phyloP scores from a whole-genome alignment of 2,888 invertebrate species.

The Physocephala rufipes region DNA sequence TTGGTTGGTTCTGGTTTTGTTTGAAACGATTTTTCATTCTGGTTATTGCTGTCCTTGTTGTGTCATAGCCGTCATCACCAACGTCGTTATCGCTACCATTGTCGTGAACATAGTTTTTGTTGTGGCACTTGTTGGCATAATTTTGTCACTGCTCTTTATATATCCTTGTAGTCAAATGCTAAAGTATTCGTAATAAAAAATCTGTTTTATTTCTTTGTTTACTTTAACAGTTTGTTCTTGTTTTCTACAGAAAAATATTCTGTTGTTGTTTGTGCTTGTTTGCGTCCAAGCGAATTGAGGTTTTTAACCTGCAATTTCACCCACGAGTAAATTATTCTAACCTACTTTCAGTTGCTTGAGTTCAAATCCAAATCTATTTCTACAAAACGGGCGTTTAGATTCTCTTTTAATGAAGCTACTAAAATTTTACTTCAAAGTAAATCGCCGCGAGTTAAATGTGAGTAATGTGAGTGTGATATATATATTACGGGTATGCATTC shows the following conservation, averaged over 20 bases:
- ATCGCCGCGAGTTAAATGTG: too few relatives aligned
- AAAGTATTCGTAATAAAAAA: background rate
- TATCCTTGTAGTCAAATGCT: slow-evolving; percentile 1
- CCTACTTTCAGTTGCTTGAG: slow-evolving; percentile 44
- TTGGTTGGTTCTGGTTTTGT: too few relatives aligned
- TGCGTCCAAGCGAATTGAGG: slow-evolving; percentile 38
- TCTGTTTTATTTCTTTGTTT: background rate
- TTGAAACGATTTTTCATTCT: too few relatives aligned
- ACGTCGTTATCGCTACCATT: too few relatives aligned
- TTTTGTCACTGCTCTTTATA: slow-evolving; percentile 1
- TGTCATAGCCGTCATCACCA: too few relatives aligned
- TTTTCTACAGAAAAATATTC: slow-evolving; percentile 18
- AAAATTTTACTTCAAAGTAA: too few relatives aligned
- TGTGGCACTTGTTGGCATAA: slow-evolving; percentile 22
- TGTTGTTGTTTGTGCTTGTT: slow-evolving; percentile 40
- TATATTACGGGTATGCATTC: too few relatives aligned
- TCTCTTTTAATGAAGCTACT: too few relatives aligned
- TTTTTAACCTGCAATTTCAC: slow-evolving; percentile 45
- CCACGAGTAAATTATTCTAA: slow-evolving; percentile 42
- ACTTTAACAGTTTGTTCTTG: slow-evolving; percentile 19
- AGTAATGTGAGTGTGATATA: background rate
- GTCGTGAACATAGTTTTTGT: background rate
- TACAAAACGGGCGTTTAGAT: too few relatives aligned
- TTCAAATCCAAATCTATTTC: too few relatives aligned
- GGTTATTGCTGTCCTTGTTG: too few relatives aligned